These are phyloP conservation scores for Stichodactyla helianthus DNA, from an alignment of 64 coral and sea anemone genomes.

Conservation along the genomic window DNA sequence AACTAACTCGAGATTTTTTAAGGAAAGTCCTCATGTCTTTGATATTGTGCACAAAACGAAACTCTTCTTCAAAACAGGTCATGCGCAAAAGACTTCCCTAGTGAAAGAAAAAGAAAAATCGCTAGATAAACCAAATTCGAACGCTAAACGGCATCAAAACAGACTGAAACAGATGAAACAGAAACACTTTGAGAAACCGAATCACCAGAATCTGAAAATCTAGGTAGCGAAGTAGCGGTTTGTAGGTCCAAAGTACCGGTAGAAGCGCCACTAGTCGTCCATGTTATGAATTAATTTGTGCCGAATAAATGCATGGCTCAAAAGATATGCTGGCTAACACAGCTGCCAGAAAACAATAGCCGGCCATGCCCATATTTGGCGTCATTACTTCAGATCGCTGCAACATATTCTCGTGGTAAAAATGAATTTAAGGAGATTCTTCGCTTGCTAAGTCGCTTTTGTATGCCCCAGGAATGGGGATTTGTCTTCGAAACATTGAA, in stretches of 20 bases:
- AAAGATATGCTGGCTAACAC: constrained; percentile 21
- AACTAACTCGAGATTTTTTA: neutral
- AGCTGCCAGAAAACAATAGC: constrained; percentile 29
- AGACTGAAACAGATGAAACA: neutral
- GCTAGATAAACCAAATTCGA: neutral
- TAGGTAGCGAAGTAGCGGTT: constrained; percentile 4
- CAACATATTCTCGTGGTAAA: constrained; percentile 37
- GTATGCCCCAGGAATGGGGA: constrained; percentile 19
- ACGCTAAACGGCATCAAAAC: neutral
- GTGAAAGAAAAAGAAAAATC: neutral
- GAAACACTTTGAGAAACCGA: neutral
- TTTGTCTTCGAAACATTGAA: constrained; percentile 15
- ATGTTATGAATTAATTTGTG: constrained; percentile 7
- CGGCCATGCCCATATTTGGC: constrained; percentile 26
- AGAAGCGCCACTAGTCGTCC: constrained; percentile 9
- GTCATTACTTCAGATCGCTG: constrained; percentile 17
- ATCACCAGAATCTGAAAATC: neutral
- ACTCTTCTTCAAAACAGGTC: neutral
- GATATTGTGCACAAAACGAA: constrained; percentile 22
- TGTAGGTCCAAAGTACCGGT: constrained; percentile 10
- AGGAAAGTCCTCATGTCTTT: constrained; percentile 7
- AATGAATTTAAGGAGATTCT: constrained; percentile 32
- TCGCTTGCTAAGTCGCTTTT: constrained; percentile 17
- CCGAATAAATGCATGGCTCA: constrained; percentile 10
- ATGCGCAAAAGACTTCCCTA: neutral